These are phyloP conservation scores for Cyrtodaria siliqua DNA, from an alignment of 2,888 invertebrate species.

Conservation along the genomic window DNA sequence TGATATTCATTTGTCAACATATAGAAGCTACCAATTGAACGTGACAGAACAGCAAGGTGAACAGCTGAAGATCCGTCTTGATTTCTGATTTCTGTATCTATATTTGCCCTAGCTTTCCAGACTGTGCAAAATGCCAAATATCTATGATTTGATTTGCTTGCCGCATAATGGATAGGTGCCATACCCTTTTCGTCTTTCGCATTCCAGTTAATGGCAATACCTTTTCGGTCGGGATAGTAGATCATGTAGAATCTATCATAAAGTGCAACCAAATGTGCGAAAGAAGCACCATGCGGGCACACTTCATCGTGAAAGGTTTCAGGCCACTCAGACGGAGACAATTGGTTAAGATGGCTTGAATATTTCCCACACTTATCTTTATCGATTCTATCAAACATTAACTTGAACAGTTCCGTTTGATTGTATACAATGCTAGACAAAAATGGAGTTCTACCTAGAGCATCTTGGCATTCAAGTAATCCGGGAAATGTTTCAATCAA, in stretches of 20 bases:
- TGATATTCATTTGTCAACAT: not conserved
- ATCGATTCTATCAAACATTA: not conserved
- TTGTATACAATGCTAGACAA: too few species aligned
- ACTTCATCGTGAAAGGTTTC: not conserved
- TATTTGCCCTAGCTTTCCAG: too few species aligned
- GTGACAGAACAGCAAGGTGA: too few species aligned
- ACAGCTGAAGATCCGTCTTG: not conserved
- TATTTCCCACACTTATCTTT: not conserved
- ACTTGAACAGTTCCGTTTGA: too few species aligned
- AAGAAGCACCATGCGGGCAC: too few species aligned
- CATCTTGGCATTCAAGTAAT: too few species aligned
- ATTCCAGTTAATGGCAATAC: not conserved
- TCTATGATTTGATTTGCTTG: not conserved
- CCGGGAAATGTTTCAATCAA: too few species aligned
- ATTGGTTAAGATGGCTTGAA: not conserved
- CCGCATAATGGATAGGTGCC: not conserved
- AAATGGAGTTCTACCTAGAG: too few species aligned
- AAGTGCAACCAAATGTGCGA: conserved; percentile 13
- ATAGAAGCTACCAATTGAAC: not conserved
- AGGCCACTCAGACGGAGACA: too few species aligned
- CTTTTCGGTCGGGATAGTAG: not conserved
- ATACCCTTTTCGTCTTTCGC: not conserved
- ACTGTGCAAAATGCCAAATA: too few species aligned
- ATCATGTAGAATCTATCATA: conserved; percentile 15
- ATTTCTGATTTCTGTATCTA: not conserved